Evolutionary conservation across 2,888 invertebrate genomes (phyloP).

Genomic region (Dugesia japonica): DNA sequence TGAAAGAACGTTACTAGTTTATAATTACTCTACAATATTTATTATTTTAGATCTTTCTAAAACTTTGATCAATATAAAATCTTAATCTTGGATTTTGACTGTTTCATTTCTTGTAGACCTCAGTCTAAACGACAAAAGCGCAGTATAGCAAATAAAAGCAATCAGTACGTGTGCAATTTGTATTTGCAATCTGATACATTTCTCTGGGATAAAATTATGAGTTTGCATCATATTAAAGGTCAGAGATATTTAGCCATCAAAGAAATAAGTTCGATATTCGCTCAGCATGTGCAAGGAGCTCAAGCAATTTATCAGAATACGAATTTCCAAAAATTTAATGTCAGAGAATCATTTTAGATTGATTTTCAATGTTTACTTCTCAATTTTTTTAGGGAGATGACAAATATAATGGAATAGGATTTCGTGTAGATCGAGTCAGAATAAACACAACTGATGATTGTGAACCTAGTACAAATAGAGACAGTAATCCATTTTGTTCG

Average conservation of each 20-base stretch:
- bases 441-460: constrained; percentile 34
- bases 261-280: constrained; percentile 86
- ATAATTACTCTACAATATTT: too few species aligned
- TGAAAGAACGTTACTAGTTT: too few species aligned
- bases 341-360: neutral
- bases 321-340: constrained; percentile 38
- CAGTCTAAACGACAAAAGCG: neutral
- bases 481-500: constrained; percentile 63
- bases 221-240: constrained; percentile 28
- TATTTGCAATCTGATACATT: constrained; percentile 95
- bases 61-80: too few species aligned
- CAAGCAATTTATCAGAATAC: constrained; percentile 54
- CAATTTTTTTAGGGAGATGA: neutral
- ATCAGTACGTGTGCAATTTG: constrained; percentile 57
- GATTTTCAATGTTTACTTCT: neutral
- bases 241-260: constrained; percentile 60
- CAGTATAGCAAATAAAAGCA: neutral
- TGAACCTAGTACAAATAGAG: constrained; percentile 35
- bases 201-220: constrained; percentile 66
- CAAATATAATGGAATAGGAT: constrained; percentile 26
- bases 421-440: constrained; percentile 31
- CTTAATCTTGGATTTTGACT: too few species aligned
- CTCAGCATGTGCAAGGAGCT: constrained; percentile 81
- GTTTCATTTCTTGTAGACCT: too few species aligned
- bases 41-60: too few species aligned